Conservation (phyloP, 2,113 vertebrate genomes). For the Ia io region DNA sequence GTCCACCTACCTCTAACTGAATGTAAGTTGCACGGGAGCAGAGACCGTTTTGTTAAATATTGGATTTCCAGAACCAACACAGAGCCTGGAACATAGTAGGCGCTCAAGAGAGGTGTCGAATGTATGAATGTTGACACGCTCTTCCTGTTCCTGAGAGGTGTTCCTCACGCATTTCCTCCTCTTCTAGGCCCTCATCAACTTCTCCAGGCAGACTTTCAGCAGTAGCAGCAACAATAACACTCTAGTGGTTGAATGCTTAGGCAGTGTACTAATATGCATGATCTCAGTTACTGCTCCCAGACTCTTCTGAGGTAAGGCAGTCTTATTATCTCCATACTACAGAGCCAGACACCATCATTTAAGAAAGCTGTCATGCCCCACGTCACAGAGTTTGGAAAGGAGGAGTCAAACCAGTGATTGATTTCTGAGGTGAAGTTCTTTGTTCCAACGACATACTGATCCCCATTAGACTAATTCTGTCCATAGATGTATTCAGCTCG, state of each 20-base stretch:
- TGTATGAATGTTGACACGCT: neutral
- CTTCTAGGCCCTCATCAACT: neutral
- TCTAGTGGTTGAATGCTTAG: neutral
- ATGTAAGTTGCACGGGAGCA: neutral
- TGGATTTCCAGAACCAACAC: neutral
- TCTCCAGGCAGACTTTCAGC: neutral
- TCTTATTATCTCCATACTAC: neutral
- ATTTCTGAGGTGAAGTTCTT: neutral
- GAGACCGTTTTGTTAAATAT: neutral
- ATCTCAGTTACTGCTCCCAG: neutral
- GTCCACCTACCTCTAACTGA: neutral
- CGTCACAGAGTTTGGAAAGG: neutral
- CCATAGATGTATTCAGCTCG: neutral
- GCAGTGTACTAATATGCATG: accelerated
- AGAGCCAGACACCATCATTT: neutral
- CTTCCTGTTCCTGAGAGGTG: no score
- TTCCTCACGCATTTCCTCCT: neutral
- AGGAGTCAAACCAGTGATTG: neutral
- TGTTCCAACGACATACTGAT: accelerated
- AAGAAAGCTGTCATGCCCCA: neutral
- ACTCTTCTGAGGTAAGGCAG: neutral
- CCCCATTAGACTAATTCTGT: neutral
- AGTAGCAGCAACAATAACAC: neutral
- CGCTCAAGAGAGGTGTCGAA: neutral
- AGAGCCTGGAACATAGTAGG: neutral